These are phyloP conservation scores for Orussus abietinus DNA, from an alignment of 1,140 invertebrate species.

Conservation along the genomic window DNA sequence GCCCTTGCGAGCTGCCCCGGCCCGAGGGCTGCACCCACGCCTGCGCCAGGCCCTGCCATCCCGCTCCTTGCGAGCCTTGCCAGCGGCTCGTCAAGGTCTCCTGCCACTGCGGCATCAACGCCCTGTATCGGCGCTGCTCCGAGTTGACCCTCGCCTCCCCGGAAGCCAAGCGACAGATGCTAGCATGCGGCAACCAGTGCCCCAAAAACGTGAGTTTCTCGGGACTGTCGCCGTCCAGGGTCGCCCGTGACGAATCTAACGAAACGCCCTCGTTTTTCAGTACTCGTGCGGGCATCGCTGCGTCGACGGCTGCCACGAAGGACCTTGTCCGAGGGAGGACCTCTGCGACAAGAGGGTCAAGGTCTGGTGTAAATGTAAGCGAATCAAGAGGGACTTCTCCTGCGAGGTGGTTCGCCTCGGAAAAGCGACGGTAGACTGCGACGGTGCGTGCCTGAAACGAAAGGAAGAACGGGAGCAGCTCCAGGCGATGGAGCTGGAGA, in stretches of 20 bases:
- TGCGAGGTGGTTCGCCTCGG: slow-evolving; percentile 63
- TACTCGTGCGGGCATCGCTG: slow-evolving; percentile 66
- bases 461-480: slow-evolving; percentile 54
- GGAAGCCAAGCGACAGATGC: slow-evolving; percentile 54
- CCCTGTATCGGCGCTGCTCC: slow-evolving; percentile 69
- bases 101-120: slow-evolving; percentile 77
- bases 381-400: slow-evolving; percentile 71
- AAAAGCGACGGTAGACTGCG: slow-evolving; percentile 57
- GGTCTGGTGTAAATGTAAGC: slow-evolving; percentile 73
- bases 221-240: too few relatives aligned
- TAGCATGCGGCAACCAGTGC: slow-evolving; percentile 80
- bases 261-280: slow-evolving; percentile 49
- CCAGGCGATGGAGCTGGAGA: slow-evolving; percentile 54
- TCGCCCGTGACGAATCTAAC: too few relatives aligned
- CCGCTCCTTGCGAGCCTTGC: slow-evolving; percentile 66
- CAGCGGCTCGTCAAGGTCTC: slow-evolving; percentile 65
- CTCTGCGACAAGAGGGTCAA: slow-evolving; percentile 77
- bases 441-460: slow-evolving; percentile 59
- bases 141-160: slow-evolving; percentile 58
- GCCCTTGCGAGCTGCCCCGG: slow-evolving; percentile 63
- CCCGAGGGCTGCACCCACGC: slow-evolving; percentile 75
- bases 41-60: slow-evolving; percentile 75
- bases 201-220: slow-evolving; percentile 76
- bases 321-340: slow-evolving; percentile 64
- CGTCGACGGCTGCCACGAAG: slow-evolving; percentile 70